Evolutionary conservation across 2,888 invertebrate genomes (phyloP).

Genomic region (Acleris emargana): DNA sequence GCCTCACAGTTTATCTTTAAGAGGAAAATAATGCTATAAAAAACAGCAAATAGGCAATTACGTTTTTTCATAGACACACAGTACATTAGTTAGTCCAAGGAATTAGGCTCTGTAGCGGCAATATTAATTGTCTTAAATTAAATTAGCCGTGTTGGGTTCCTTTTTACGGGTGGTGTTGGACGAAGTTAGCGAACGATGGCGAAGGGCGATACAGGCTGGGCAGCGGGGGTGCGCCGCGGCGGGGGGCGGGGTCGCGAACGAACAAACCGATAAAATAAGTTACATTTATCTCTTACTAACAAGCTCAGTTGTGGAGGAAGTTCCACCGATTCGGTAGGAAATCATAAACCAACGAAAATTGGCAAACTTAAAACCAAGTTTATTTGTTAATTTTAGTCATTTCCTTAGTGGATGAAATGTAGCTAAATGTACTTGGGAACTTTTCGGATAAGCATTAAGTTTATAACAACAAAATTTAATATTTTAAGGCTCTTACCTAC

Average conservation of each 20-base stretch:
- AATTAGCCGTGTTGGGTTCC: conserved; percentile 26
- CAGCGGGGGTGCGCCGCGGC: conserved; percentile 1
- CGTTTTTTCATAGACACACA: background rate
- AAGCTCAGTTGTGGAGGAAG: conserved; percentile 38
- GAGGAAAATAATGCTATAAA: too few relatives aligned
- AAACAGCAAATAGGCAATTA: too few relatives aligned
- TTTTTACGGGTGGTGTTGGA: conserved; percentile 33
- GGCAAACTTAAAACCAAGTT: conserved; percentile 63
- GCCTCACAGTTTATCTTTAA: too few relatives aligned
- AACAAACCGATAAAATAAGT: conserved; percentile 53
- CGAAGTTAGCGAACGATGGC: conserved; percentile 33
- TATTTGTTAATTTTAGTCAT: conserved; percentile 39
- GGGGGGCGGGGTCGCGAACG: conserved; percentile 40
- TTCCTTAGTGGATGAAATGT: conserved; percentile 36
- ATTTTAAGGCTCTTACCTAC: too few relatives aligned
- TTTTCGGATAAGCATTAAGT: conserved; percentile 4
- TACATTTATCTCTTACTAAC: conserved; percentile 48
- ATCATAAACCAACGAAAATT: conserved; percentile 54
- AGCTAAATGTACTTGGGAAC: conserved; percentile 15
- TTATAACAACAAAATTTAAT: conserved; percentile 2
- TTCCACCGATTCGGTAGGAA: conserved; percentile 57
- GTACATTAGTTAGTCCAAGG: conserved; percentile 19
- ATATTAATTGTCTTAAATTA: conserved; percentile 29
- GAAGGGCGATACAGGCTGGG: conserved; percentile 32
- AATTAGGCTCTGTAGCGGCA: conserved; percentile 17